Percentiles rank a stretch among this genome's conserved stretches.
phyloP scores from a whole-genome alignment of 2,113 vertebrate species.

The Colossoma macropomum region DNA sequence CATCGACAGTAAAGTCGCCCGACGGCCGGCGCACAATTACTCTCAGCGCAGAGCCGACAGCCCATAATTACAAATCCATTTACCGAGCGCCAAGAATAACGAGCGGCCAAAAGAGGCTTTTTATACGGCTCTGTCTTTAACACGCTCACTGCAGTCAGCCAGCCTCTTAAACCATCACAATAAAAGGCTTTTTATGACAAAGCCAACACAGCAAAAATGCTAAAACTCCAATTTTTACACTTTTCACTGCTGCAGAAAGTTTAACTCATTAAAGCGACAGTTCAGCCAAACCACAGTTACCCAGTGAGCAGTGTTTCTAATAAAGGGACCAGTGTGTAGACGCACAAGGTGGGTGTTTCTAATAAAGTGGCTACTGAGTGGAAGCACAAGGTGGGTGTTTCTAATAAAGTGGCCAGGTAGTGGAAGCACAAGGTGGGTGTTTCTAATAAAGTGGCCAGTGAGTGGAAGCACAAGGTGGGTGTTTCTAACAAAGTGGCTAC shows the following conservation, averaged over 20 bases:
- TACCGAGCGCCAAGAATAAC: slow-evolving; percentile 41
- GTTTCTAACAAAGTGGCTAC: no score
- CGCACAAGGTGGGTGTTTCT: no score
- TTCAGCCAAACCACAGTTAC: background rate
- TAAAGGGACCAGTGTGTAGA: no score
- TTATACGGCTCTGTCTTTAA: background rate
- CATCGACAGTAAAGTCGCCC: slow-evolving; percentile 34
- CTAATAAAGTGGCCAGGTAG: no score
- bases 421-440: no score
- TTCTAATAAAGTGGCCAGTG: no score
- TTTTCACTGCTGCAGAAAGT: background rate
- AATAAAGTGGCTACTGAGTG: no score
- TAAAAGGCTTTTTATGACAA: background rate
- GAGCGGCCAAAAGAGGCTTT: slow-evolving; percentile 27
- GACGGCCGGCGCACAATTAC: slow-evolving; percentile 49
- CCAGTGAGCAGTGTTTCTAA: background rate
- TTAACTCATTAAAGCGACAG: no score
- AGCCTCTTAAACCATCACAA: slow-evolving; percentile 30
- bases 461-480: no score
- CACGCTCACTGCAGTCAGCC: background rate
- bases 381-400: no score
- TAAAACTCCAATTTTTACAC: background rate
- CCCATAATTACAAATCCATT: slow-evolving; percentile 58
- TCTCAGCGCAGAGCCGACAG: slow-evolving; percentile 41
- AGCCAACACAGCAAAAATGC: slow-evolving; percentile 37